Evolutionary conservation across 2,888 invertebrate genomes (phyloP), one percentile per base, ranked within the genome.

Genomic region (Pachycephus smyrnensis): DNA sequence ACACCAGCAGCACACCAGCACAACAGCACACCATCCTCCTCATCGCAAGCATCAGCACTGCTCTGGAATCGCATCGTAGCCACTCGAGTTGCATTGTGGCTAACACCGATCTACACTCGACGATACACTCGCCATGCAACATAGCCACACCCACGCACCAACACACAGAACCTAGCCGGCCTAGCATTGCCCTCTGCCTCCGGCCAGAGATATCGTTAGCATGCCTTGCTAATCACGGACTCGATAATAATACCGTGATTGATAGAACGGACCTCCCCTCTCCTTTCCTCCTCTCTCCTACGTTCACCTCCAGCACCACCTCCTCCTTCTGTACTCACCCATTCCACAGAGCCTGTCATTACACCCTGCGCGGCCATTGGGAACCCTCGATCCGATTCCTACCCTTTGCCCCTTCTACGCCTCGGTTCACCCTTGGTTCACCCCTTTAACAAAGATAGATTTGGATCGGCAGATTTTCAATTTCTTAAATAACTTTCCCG

Each of bases 221-320:
- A 89, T 91, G 91, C 90, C 90, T 90, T 91, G 90, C 90, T 91
- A 91, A 90, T 90, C 90, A 90, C 89, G 89, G 88, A 88, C 90
- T 90, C 90, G 91, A 91, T 91, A 90, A 91, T 91, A 91, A 90
- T 90, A 91, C 89, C 89, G 89, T 91, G 91, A 91, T 91, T 91
- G 90, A 91, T 91, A 90, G 90, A 89, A 90, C 89, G 90, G 88
- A 89, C 87, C 89, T 87, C 87, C 85, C 82, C 85, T 71, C 74
- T 74, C 40, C 69, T 69, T 69, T 73, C 40, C 75, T 73, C 77
- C 76, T 73, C 75, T 69, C 73, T 73, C 73, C 75, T 40, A 55
- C 40, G 73, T 75, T 74, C 37, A 37, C 68, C 73, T 76, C 76
- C 77, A 68, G 71, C 33, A 32, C 71, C 73, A n/a, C 32, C 76